These are phyloP conservation scores for Diplodus sargus DNA, from an alignment of 2,797 vertebrate species.

Conservation along the genomic window DNA sequence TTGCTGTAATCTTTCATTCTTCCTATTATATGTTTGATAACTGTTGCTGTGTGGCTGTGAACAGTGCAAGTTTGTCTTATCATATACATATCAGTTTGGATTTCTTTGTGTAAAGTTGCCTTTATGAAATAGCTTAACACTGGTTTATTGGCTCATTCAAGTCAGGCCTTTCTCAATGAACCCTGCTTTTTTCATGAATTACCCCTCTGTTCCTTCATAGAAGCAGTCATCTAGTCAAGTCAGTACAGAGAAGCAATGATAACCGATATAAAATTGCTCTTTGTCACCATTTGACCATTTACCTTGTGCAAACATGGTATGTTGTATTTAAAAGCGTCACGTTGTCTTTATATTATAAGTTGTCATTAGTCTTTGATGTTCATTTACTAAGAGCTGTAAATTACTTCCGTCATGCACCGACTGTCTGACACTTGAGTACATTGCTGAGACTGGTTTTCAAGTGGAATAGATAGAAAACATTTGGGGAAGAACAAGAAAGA, in stretches of 20 bases:
- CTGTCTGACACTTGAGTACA: neutral
- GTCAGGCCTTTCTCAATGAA: neutral
- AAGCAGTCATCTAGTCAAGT: neutral
- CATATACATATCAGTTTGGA: neutral
- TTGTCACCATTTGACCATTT: neutral
- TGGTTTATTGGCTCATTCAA: neutral
- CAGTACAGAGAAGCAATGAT: neutral
- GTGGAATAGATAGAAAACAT: slow-evolving; percentile 7
- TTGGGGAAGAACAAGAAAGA: neutral
- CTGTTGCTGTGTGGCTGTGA: neutral
- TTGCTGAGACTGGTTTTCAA: neutral
- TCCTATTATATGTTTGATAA: neutral
- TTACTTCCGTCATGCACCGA: neutral
- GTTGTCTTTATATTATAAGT: neutral
- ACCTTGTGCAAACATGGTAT: neutral
- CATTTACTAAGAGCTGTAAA: neutral
- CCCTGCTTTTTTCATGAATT: neutral
- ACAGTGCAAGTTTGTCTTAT: neutral
- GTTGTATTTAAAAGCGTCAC: neutral
- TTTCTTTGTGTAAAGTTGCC: neutral
- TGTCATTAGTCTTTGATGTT: neutral
- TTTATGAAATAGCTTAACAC: neutral
- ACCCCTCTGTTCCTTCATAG: neutral
- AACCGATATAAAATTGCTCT: neutral
- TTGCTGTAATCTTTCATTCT: neutral